Evolutionary conservation across 2,113 vertebrate genomes (phyloP), one percentile per base, ranked within the genome.

Genomic region (Connochaetes taurinus): DNA sequence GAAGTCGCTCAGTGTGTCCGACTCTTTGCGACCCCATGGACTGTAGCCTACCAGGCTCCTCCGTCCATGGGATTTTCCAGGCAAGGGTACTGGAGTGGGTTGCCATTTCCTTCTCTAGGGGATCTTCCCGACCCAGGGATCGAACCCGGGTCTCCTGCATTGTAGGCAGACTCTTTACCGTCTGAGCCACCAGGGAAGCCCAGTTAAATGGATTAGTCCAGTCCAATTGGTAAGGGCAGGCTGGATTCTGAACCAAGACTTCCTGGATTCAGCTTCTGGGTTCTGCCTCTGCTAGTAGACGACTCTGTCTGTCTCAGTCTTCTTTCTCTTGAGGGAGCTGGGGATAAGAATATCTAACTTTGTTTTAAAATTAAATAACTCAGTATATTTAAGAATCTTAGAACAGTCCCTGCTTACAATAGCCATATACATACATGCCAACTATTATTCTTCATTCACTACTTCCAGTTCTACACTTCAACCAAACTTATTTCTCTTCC

Each of bases 311-410:
- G 31, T 31, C 67, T 91, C 10, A 4, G 74, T 71, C 64, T 87
- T 94, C 96, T 81, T 87, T 90, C 96, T 92, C 64, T 85, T 84
- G 55, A 62, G 36, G 27, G 94, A 90, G 94, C 87, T 5, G 6
- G 17, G 19, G 82, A 45, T 82, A 82, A 91, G 36, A 87, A 36
- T 16, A 36, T 40, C 33, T 27, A 83, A 9, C n/a, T 60, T 4
- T 23, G 36, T 74, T 62, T 64, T 47, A 93, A 62, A 90, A 58
- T 50, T 85, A 60, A 91, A 53, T 33, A 96, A 81, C 40, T 64
- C 84, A 62, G 36, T 80, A 13, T 23, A 33, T 83, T 27, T 52
- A 86, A 95, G 40, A 12, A 21, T 90, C 74, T 90, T 27, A 50
- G 27, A 40, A 89, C 33, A 55, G n/a, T 55, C 23, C 57, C 40